Percentiles rank a stretch among this genome's conserved stretches.
Evolutionary conservation across 2,113 vertebrate genomes (phyloP).

Genomic region (Poicephalus gulielmi): DNA sequence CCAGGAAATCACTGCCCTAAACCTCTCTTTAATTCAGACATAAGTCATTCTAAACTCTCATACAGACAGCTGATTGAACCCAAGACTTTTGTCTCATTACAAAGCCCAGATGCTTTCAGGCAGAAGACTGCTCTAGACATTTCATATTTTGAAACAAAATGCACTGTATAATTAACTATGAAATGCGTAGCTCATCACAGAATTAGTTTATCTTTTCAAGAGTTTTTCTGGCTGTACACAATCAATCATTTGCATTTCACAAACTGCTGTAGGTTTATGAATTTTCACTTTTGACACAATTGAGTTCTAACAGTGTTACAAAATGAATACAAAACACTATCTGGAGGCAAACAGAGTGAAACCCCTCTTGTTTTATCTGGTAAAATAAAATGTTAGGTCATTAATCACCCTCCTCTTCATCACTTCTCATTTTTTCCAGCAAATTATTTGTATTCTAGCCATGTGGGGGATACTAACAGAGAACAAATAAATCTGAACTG

Average conservation of each 20-base stretch:
- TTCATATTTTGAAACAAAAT: slow-evolving; percentile 68
- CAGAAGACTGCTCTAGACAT: slow-evolving; percentile 47
- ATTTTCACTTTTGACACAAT: slow-evolving; percentile 67
- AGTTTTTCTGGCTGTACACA: slow-evolving; percentile 57
- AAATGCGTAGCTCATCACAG: slow-evolving; percentile 56
- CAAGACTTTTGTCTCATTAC: slow-evolving; percentile 62
- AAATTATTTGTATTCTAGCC: slow-evolving; percentile 35
- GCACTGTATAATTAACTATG: slow-evolving; percentile 66
- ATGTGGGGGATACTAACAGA: not conserved
- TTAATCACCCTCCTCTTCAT: slow-evolving; percentile 68
- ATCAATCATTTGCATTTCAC: slow-evolving; percentile 69
- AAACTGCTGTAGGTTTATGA: slow-evolving; percentile 59
- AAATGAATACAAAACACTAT: slow-evolving; percentile 68
- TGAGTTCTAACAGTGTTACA: slow-evolving; percentile 56
- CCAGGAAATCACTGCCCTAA: slow-evolving; percentile 59
- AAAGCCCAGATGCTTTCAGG: slow-evolving; percentile 52
- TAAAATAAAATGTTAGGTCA: slow-evolving; percentile 61
- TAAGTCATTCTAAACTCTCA: slow-evolving; percentile 64
- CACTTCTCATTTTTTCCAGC: not conserved
- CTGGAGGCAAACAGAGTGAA: slow-evolving; percentile 60
- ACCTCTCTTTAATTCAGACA: slow-evolving; percentile 58
- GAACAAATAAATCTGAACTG: slow-evolving; percentile 53
- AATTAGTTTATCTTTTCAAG: slow-evolving; percentile 72
- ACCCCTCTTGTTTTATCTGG: slow-evolving; percentile 29
- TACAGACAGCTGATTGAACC: slow-evolving; percentile 55